phyloP scores from a whole-genome alignment of 2,113 vertebrate species.

The Grammomys dolichurus region DNA sequence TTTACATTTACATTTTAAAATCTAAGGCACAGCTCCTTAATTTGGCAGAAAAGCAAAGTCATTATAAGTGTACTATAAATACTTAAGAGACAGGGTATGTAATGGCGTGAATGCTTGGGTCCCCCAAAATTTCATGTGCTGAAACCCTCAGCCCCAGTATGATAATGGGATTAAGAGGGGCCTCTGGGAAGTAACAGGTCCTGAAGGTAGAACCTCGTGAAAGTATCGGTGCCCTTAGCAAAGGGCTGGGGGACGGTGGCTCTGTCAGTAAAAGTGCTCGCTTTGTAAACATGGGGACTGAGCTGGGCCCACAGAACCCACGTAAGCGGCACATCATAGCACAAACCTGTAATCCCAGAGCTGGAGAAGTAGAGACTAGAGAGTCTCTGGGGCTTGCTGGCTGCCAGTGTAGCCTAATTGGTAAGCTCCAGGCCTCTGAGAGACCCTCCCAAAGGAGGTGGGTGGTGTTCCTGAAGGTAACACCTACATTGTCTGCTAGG shows the following conservation, averaged over 20 bases:
- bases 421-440: background rate
- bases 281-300: background rate
- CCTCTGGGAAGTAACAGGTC: background rate
- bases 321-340: background rate
- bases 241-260: background rate
- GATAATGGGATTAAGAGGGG: no score
- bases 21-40: background rate
- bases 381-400: no score
- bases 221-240: background rate
- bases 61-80: background rate
- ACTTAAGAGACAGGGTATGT: background rate
- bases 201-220: background rate
- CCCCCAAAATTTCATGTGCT: background rate
- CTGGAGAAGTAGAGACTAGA: background rate
- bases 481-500: background rate
- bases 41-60: background rate
- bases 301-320: no score
- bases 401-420: background rate
- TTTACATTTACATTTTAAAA: conserved; percentile 58
- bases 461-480: background rate
- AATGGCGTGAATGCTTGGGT: background rate
- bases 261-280: background rate
- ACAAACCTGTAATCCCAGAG: background rate
- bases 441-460: background rate
- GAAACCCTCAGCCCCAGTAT: background rate